Percentiles rank a stretch among this genome's conserved stretches.
Conservation (phyloP, 2,113 vertebrate species). For the Malurus cyaneus region DNA sequence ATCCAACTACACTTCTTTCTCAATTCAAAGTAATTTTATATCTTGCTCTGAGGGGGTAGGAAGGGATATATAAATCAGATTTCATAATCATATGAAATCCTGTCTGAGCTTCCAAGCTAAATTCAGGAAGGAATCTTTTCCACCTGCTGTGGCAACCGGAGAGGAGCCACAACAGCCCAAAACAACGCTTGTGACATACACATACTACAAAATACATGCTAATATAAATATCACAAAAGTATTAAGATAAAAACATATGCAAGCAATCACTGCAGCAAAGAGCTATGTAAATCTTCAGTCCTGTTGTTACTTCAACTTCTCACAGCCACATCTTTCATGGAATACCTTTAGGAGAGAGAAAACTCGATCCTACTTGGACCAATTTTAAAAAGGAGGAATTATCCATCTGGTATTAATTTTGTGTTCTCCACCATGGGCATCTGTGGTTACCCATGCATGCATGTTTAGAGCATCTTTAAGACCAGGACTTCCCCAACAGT, state of each 20-base stretch:
- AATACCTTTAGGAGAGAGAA: background rate
- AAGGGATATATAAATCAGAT: background rate
- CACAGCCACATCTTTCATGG: background rate
- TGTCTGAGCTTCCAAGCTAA: background rate
- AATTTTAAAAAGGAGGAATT: background rate
- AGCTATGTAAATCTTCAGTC: background rate
- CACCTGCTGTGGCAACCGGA: background rate
- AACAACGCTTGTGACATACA: background rate
- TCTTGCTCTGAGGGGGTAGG: background rate
- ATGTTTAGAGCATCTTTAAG: background rate
- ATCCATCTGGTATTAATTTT: background rate
- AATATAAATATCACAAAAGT: background rate
- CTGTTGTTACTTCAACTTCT: background rate
- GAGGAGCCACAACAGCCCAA: background rate
- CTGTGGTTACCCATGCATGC: background rate
- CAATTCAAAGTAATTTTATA: background rate
- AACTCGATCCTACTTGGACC: background rate
- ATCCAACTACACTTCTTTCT: background rate
- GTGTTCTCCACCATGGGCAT: background rate
- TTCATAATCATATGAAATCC: background rate
- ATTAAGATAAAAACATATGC: background rate
- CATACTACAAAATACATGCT: background rate
- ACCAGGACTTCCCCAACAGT: rapidly evolving
- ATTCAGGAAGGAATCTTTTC: background rate
- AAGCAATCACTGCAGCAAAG: background rate